Base-by-base conservation (phyloP, 2,888 invertebrate species). In the Acronicta alni region DNA sequence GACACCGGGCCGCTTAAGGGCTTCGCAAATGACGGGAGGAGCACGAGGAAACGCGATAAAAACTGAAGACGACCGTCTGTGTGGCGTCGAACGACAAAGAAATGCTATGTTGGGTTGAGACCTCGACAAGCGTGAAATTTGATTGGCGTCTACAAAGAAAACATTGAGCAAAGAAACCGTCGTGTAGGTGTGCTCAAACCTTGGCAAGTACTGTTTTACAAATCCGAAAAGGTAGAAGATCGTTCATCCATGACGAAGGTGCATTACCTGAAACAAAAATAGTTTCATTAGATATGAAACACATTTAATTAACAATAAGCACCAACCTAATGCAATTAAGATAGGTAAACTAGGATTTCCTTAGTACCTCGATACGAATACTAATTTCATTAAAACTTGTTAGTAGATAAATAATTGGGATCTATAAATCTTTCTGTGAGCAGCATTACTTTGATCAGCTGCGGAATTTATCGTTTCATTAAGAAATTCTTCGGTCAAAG, bases 1-100 rank as follows among this genome's bases (percentile, higher is more conserved):
- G 87, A 86, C 88, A 89, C 87, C 88, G 80, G 81, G 79, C 72
- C 83, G 81, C 84, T 84, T 87, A 85, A 84, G 86, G 85, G 86
- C 81, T 88, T 85, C 85, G 84, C 86, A 91, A 91, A 91, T 88
- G 89, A 89, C 86, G 82, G 75, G 85, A 85, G 83, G 81, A 88
- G 82, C 83, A 81, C 76, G 81, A 85, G 84, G 81, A 86, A 82
- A 83, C 79, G 80, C 83, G 89, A 92, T 92, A 92, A 91, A 91
- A 92, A 91, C 85, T 83, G 82, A 80, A 81, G 82, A 82, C 80
- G 79, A 77, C 75, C 82, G 80, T 81, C 84, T 82, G 75, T 78
- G 77, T 73, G 79, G 68, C 78, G 75, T 59, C 75, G 61, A 80
- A 81, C 78, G 83, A 81, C 83, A 83, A 85, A 85, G 79, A 83